Evolutionary conservation across 1,140 invertebrate species (phyloP).

Genomic region (Drosophila orena): DNA sequence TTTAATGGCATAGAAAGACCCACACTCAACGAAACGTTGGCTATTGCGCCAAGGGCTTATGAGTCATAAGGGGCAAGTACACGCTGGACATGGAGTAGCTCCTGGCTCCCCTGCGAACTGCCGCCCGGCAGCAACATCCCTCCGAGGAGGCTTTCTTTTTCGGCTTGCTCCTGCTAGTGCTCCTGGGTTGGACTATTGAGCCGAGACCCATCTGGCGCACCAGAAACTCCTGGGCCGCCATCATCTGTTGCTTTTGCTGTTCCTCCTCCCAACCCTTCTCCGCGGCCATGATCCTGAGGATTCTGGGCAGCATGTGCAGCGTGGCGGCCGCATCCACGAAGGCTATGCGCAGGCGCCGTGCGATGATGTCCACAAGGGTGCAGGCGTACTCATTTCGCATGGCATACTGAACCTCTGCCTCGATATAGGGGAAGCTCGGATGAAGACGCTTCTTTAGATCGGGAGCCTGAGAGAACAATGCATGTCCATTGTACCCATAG

Average conservation of each 20-base stretch:
- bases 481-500: conserved; percentile 54
- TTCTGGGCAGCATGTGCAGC: conserved; percentile 44
- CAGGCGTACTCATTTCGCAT: conserved; percentile 58
- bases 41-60: conserved; percentile 18
- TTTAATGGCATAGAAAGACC: background rate
- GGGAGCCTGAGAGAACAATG: conserved; percentile 7
- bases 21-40: background rate
- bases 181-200: conserved; percentile 18
- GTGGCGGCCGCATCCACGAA: conserved; percentile 54
- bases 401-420: conserved; percentile 56
- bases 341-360: conserved; percentile 49
- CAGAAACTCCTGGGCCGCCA: conserved; percentile 38
- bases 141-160: conserved; percentile 17
- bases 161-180: background rate
- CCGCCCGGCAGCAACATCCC: background rate
- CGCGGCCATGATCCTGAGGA: conserved; percentile 43
- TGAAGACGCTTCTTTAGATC: conserved; percentile 31
- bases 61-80: too few species aligned
- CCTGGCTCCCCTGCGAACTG: conserved; percentile 26
- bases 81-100: conserved; percentile 21
- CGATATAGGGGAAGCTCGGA: conserved; percentile 58
- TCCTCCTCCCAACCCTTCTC: conserved; percentile 19
- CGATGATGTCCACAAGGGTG: conserved; percentile 54
- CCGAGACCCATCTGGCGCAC: conserved; percentile 55
- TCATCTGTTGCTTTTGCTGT: conserved; percentile 17